These are phyloP conservation scores for Saturnia pavonia DNA, from an alignment of 2,888 invertebrate species.

Conservation along the genomic window DNA sequence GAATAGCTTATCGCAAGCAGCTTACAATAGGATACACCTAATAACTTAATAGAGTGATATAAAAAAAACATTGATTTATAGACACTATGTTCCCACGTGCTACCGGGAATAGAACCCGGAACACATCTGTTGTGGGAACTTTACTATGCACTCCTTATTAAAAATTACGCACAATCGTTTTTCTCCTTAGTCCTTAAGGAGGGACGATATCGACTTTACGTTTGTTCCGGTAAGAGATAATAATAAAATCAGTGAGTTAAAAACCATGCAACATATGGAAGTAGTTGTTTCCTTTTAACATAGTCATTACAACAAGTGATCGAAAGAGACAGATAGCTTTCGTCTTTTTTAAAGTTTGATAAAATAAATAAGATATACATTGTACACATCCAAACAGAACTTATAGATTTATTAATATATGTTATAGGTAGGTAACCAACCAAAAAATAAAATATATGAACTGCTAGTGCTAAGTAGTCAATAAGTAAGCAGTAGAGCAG, in stretches of 20 bases:
- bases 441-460: too few species aligned
- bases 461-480: too few species aligned
- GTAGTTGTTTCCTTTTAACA: not conserved
- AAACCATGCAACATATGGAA: not conserved
- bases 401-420: too few species aligned
- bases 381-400: too few species aligned
- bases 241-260: not conserved
- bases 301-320: not conserved
- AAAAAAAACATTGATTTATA: slow-evolving; percentile 65
- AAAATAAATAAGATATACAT: too few species aligned
- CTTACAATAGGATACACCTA: slow-evolving; percentile 22
- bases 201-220: not conserved
- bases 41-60: slow-evolving; percentile 32
- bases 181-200: not conserved
- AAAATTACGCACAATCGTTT: not conserved
- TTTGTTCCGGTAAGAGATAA: not conserved
- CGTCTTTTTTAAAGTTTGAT: too few species aligned
- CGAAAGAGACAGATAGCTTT: not conserved
- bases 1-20: slow-evolving; percentile 18
- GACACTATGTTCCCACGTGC: slow-evolving; percentile 76
- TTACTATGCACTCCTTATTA: slow-evolving; percentile 15
- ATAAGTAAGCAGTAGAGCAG: too few species aligned
- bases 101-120: slow-evolving; percentile 77
- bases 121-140: slow-evolving; percentile 67
- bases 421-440: too few species aligned